Conservation (phyloP, 2,797 vertebrate genomes). For the Microcaecilia unicolor region DNA sequence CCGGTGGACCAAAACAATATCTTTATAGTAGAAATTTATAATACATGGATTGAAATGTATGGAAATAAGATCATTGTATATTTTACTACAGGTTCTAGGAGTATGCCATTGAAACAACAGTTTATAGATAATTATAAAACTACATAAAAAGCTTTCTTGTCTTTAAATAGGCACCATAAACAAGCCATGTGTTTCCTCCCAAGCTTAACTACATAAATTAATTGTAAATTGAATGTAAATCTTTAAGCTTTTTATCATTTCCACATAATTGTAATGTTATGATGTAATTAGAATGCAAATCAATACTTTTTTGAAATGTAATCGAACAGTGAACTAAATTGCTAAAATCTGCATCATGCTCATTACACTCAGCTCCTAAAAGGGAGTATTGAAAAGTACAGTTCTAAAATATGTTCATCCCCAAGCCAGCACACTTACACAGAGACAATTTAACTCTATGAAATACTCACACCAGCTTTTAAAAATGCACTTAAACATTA, state of each 20-base stretch:
- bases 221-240: neutral
- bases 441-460: neutral
- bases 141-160: constrained; percentile 5
- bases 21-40: neutral
- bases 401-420: neutral
- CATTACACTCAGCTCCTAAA: neutral
- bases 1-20: neutral
- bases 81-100: too few relatives aligned
- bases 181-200: neutral
- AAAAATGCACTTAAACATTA: constrained; percentile 7
- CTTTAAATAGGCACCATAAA: too few relatives aligned
- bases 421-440: too few relatives aligned
- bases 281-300: neutral
- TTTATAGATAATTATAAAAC: neutral
- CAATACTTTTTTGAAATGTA: neutral
- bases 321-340: neutral
- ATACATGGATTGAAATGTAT: neutral
- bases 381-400: neutral
- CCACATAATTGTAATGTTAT: neutral
- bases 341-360: accelerated
- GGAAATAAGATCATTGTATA: neutral
- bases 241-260: neutral
- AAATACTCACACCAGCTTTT: neutral
- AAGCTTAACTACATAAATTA: neutral
- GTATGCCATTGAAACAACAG: too few relatives aligned